Base-by-base conservation (phyloP, 2,113 vertebrate genomes). In the Pogona vitticeps region DNA sequence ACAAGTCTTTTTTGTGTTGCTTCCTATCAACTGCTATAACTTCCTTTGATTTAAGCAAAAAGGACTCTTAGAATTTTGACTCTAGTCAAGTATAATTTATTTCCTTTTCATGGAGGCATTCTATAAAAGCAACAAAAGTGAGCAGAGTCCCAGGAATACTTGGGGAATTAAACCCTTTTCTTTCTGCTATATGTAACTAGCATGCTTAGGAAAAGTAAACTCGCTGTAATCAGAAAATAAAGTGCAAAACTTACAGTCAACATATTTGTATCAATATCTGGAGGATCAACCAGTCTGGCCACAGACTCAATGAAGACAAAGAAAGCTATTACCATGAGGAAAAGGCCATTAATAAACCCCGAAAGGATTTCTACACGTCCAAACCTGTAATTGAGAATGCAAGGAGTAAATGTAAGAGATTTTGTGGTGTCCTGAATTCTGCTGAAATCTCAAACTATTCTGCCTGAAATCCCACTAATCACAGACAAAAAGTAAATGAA, bases 211-310 rank as follows among this genome's bases (percentile, higher is more conserved):
- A 3, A 13, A 76, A 89, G 0, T 10, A 75, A 33, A 21, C n/a
- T 82, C 80, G 38, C 65, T 75, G 77, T 23, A 92, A 89, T 89
- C 0, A 92, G 70, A 88, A 92, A 87, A 83, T 83, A 80, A 85
- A 79, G 72, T n/a, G 31, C 86, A 14, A 89, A 68, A 97, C 98
- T 98, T 96, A 98, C 99, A 63, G 99, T 99, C 93, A 99, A 92
- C 98, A 99, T 99, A 90, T 99, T 98, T 87, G 99, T 99, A 91
- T 99, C 97, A 89, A 99, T 99, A 91, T 99, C 98, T 10, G 99
- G 99, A 92, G 99, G 99, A 96, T 99, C 98, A 85, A 99, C 91
- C 84, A 99, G 90, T 92, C 98, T 97, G 21, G 97, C 97, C 89
- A 99, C 93, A 0, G 99, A 99, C 85, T 99, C 99, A 93, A 98